Percentiles rank a stretch among this genome's conserved stretches.
These are phyloP conservation scores for Microctonus brassicae DNA, from an alignment of 2,888 invertebrate genomes.

Conservation along the genomic window DNA sequence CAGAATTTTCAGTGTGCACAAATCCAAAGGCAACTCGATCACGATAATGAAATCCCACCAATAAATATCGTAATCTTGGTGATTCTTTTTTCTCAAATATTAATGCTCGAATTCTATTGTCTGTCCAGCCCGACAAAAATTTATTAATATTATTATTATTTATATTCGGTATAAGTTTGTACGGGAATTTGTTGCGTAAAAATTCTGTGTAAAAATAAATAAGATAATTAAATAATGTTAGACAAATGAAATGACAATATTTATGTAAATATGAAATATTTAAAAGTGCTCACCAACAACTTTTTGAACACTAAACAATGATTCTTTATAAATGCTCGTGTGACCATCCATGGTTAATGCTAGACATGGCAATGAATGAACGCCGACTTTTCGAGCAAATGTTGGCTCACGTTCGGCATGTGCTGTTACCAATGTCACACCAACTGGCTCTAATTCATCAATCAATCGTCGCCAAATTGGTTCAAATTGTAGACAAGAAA, in stretches of 20 bases:
- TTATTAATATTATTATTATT: slow-evolving; percentile 80
- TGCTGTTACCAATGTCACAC: slow-evolving; percentile 85
- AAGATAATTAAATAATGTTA: slow-evolving; percentile 1
- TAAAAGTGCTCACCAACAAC: slow-evolving; percentile 77
- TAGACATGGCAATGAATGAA: slow-evolving; percentile 86
- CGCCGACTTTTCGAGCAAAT: slow-evolving; percentile 83
- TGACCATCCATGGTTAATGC: slow-evolving; percentile 87
- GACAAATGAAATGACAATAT: background rate
- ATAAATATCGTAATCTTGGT: slow-evolving; percentile 86
- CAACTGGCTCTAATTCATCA: slow-evolving; percentile 87
- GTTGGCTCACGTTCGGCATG: slow-evolving; percentile 87
- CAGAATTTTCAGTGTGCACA: slow-evolving; percentile 75
- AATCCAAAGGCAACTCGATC: slow-evolving; percentile 90
- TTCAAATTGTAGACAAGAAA: slow-evolving; percentile 90
- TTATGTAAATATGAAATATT: background rate
- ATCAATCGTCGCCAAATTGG: slow-evolving; percentile 87
- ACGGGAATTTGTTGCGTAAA: slow-evolving; percentile 88
- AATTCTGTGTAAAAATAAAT: slow-evolving; percentile 75
- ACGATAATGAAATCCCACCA: slow-evolving; percentile 89
- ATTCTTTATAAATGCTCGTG: slow-evolving; percentile 86
- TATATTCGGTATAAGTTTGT: slow-evolving; percentile 80
- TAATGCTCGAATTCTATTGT: slow-evolving; percentile 91
- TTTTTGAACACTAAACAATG: slow-evolving; percentile 82
- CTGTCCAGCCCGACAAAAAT: slow-evolving; percentile 90
- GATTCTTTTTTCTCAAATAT: slow-evolving; percentile 85